phyloP scores from a whole-genome alignment of 2,888 invertebrate genomes.

The Polydesmus complanatus region DNA sequence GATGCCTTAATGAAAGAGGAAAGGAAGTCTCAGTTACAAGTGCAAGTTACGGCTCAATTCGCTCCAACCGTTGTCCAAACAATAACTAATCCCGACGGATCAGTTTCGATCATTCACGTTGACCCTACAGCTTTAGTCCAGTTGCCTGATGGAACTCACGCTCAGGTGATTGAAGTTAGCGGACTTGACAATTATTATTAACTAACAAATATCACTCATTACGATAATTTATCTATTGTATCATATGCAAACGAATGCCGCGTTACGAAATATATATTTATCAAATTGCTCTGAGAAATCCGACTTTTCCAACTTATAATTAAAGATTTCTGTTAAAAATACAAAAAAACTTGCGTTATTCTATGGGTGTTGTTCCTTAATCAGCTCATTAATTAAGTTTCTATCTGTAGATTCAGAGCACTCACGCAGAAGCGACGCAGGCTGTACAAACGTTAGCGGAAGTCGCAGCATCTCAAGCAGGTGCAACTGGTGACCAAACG shows the following conservation, averaged over 20 bases:
- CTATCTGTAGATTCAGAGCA: conserved; percentile 21
- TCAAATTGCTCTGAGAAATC: too few species aligned
- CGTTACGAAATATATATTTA: too few species aligned
- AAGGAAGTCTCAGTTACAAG: conserved; percentile 51
- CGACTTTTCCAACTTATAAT: too few species aligned
- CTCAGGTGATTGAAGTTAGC: conserved; percentile 47
- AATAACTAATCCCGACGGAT: conserved; percentile 91
- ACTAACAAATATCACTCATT: too few species aligned
- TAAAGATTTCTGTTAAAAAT: too few species aligned
- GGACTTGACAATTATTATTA: background rate
- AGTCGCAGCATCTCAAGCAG: conserved; percentile 36
- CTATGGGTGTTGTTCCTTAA: conserved; percentile 19
- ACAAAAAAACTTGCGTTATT: background rate
- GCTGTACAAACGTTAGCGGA: conserved; percentile 41
- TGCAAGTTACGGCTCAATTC: conserved; percentile 42
- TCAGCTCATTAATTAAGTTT: conserved; percentile 29
- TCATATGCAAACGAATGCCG: too few species aligned
- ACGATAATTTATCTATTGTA: too few species aligned
- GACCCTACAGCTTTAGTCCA: conserved; percentile 91
- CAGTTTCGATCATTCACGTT: conserved; percentile 88
- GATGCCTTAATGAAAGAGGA: conserved; percentile 34
- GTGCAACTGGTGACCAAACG: conserved; percentile 45
- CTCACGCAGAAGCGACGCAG: conserved; percentile 27
- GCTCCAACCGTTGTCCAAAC: conserved; percentile 85
- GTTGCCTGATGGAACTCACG: conserved; percentile 87